phyloP scores from a whole-genome alignment of 2,797 vertebrate species.

The Benthosema pterotum region DNA sequence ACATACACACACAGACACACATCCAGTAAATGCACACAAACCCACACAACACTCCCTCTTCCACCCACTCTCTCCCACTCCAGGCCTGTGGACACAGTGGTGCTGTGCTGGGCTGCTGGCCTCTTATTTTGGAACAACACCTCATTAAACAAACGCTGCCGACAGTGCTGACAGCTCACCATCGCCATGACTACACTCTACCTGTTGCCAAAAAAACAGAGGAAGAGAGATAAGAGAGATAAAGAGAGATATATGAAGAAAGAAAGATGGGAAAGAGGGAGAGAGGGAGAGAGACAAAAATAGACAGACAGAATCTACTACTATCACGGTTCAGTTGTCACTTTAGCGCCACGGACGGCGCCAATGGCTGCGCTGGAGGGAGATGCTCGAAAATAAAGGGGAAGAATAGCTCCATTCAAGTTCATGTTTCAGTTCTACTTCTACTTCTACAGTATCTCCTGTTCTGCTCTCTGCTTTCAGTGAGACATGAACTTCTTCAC shows the following conservation, averaged over 20 bases:
- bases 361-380: conserved; percentile 30
- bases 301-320: neutral
- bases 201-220: conserved; percentile 61
- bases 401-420: conserved; percentile 43
- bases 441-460: conserved; percentile 23
- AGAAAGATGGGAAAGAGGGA: no score
- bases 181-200: conserved; percentile 70
- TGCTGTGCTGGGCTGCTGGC: conserved; percentile 6
- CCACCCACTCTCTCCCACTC: no score
- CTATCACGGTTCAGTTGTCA: conserved; percentile 22
- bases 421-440: conserved; percentile 35
- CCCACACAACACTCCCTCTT: neutral
- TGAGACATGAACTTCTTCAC: no score
- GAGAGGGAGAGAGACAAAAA: no score
- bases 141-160: conserved; percentile 62
- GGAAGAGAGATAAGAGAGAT: conserved; percentile 15
- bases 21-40: neutral
- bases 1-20: neutral
- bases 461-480: neutral
- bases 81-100: neutral
- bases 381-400: conserved; percentile 23
- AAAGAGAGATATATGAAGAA: no score
- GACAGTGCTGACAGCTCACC: conserved; percentile 60
- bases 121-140: conserved; percentile 26
- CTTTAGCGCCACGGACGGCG: conserved; percentile 15